phyloP scores from a whole-genome alignment of 2,888 invertebrate genomes.

The Pyralis farinalis region DNA sequence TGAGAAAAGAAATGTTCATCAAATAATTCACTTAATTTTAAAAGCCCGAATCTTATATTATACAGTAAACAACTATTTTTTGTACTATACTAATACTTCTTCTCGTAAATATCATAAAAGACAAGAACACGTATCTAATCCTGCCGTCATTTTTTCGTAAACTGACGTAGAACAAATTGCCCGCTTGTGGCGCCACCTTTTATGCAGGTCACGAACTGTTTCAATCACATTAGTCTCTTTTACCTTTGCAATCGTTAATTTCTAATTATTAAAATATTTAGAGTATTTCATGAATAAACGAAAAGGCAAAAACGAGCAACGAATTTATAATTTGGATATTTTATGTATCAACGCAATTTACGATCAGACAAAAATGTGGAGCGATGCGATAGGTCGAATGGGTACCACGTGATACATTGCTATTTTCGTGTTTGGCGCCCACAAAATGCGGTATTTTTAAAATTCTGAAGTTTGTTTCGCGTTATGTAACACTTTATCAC shows the following conservation, averaged over 20 bases:
- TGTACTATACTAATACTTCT: slow-evolving; percentile 68
- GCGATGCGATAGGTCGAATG: slow-evolving; percentile 69
- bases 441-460: slow-evolving; percentile 82
- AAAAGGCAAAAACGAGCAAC: slow-evolving; percentile 12
- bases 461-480: slow-evolving; percentile 59
- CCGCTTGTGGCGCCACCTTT: slow-evolving; percentile 60
- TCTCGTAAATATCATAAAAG: slow-evolving; percentile 80
- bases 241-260: slow-evolving; percentile 2
- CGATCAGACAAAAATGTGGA: slow-evolving; percentile 68
- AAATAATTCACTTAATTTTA: slow-evolving; percentile 57
- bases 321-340: background rate
- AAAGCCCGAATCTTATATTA: slow-evolving; percentile 42
- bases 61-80: slow-evolving; percentile 46
- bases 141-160: slow-evolving; percentile 78
- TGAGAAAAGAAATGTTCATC: slow-evolving; percentile 56
- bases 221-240: slow-evolving; percentile 36
- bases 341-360: slow-evolving; percentile 35
- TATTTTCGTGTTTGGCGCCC: slow-evolving; percentile 75
- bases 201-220: slow-evolving; percentile 29
- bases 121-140: slow-evolving; percentile 78
- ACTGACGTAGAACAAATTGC: slow-evolving; percentile 63
- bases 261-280: slow-evolving; percentile 12
- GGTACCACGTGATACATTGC: slow-evolving; percentile 74
- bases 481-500: slow-evolving; percentile 78
- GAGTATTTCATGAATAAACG: slow-evolving; percentile 6